Base-by-base conservation (phyloP, 1,140 invertebrate species). In the Paraescarpia echinospica region DNA sequence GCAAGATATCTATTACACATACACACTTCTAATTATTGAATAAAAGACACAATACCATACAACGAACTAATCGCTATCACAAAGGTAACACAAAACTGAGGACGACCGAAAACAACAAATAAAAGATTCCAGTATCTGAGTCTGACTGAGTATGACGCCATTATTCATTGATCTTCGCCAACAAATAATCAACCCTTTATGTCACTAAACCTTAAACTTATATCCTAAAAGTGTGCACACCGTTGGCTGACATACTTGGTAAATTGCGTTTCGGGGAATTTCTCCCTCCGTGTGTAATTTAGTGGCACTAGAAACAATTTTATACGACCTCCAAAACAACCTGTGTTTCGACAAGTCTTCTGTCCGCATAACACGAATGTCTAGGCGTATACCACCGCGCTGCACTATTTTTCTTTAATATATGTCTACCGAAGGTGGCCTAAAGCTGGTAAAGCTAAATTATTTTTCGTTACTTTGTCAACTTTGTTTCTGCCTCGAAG, bases 231-330 rank as follows among this genome's bases (percentile, higher is more conserved):
- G 1, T 77, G 59, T 77, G 59, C 59, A 77, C 59, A 77, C 8
- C 59, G 59, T 27, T 77, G 22, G 59, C 59, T 77, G 59, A 77
- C 59, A 77, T 77, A 77, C 59, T 77, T 77, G 59, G 59, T 77
- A 77, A 77, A 77, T 77, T 77, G 59, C 59, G 59, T 77, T 77
- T 77, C 59, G 59, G 59, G 59, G 59, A 77, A 77, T 77, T 77
- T 77, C 59, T 77, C 59, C 59, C 59, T 22, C 59, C 59, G 59
- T 77, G 14, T 77, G 22, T 77, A 77, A 77, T 77, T 77, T 77
- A 77, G 59, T 22, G 59, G 59, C 22, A 77, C 18, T 77, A 77
- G 59, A 77, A 77, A 77, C 59, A 77, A 77, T 77, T 77, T 77
- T 77, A 77, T 77, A 77, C 59, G 59, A 77, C 59, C 59, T 77